Percentiles rank a stretch among this genome's conserved stretches.
Conservation (phyloP, 2,797 vertebrate genomes). For the Sebastes miniatus region DNA sequence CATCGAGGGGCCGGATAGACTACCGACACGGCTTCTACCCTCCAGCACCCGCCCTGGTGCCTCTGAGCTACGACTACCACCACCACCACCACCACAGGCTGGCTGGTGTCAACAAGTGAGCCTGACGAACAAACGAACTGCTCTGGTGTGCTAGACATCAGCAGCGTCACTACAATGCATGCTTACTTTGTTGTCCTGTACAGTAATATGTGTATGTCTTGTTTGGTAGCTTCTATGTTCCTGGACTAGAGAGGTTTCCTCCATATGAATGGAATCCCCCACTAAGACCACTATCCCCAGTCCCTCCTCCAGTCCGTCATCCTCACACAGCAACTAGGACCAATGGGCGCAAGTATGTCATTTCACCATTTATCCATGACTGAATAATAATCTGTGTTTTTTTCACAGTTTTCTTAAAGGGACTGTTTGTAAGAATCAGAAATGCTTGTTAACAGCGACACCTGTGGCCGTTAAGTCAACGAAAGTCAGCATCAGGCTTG, state of each 20-base stretch:
- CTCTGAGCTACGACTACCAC: neutral
- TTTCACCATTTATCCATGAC: neutral
- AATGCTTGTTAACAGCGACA: too few species aligned
- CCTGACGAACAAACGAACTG: rapidly evolving
- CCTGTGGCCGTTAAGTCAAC: too few species aligned
- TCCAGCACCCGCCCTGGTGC: neutral
- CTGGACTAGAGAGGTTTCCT: slow-evolving; percentile 20
- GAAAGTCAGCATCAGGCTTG: too few species aligned
- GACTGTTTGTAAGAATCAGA: too few species aligned
- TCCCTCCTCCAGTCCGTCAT: slow-evolving; percentile 1
- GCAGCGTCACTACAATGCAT: neutral
- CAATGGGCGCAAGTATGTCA: slow-evolving; percentile 67
- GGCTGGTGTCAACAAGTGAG: slow-evolving; percentile 47
- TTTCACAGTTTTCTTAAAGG: neutral
- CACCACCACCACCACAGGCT: neutral
- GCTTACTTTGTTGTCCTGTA: neutral
- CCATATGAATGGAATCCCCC: slow-evolving; percentile 55
- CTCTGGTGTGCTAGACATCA: neutral
- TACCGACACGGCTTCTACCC: neutral
- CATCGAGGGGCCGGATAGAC: neutral
- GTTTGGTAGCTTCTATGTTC: slow-evolving; percentile 37
- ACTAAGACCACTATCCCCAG: neutral
- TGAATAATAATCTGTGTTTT: neutral
- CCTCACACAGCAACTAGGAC: neutral
- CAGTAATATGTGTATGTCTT: slow-evolving; percentile 3